phyloP scores from a whole-genome alignment of 2,888 invertebrate species.

The Hydriomena furcata region DNA sequence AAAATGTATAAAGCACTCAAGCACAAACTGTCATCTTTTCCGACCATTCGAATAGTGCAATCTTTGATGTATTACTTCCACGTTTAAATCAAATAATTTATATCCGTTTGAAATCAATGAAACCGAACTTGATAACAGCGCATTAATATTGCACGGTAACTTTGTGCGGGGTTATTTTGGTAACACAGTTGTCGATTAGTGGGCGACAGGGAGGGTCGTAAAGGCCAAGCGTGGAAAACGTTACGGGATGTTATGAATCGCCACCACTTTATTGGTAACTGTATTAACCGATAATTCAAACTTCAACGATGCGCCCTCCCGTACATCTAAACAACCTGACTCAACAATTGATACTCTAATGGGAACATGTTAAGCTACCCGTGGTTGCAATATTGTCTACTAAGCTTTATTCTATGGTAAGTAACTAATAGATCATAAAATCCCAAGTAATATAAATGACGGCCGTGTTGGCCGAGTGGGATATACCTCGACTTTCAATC shows the following conservation, averaged over 20 bases:
- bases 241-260: constrained; percentile 82
- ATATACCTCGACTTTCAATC: no score
- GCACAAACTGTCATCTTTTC: no score
- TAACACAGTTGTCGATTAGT: constrained; percentile 78
- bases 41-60: no score
- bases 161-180: constrained; percentile 72
- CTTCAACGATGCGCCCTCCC: constrained; percentile 53
- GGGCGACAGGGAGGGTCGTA: constrained; percentile 71
- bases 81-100: constrained; percentile 6
- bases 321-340: constrained; percentile 52
- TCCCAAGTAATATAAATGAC: no score
- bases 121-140: constrained; percentile 37
- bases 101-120: constrained; percentile 22
- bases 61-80: no score
- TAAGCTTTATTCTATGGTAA: constrained; percentile 1
- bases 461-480: no score
- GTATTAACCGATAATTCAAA: constrained; percentile 79
- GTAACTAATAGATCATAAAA: constrained; percentile 2
- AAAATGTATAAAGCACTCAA: no score
- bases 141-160: constrained; percentile 42
- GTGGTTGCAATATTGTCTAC: not conserved
- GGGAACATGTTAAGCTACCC: constrained; percentile 19
- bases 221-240: constrained; percentile 64
- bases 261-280: constrained; percentile 72
- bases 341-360: constrained; percentile 41